These are phyloP conservation scores for Atherinosoma microstoma DNA, from an alignment of 2,797 vertebrate genomes.

Conservation along the genomic window DNA sequence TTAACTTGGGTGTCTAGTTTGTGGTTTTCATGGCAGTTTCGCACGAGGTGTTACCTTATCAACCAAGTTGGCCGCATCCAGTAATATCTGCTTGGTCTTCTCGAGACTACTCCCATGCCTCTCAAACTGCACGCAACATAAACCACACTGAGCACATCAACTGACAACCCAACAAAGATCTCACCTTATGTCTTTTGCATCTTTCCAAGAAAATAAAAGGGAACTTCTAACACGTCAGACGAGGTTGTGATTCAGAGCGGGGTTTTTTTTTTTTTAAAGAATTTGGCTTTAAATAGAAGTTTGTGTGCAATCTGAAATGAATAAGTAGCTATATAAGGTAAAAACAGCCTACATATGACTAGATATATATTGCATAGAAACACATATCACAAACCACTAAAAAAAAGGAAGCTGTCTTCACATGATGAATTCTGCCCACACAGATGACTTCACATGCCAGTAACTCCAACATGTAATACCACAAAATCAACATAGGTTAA, in stretches of 20 bases:
- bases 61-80: slow-evolving; percentile 94
- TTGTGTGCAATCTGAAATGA: background rate
- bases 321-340: background rate
- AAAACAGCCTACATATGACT: background rate
- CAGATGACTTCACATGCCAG: background rate
- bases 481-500: background rate
- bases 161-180: background rate
- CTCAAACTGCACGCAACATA: slow-evolving; percentile 86
- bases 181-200: background rate
- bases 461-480: background rate
- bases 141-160: slow-evolving; percentile 33
- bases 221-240: background rate
- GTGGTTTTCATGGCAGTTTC: background rate
- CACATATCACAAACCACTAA: background rate
- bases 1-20: background rate
- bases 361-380: background rate
- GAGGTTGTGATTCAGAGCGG: slow-evolving; percentile 29
- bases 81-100: slow-evolving; percentile 87
- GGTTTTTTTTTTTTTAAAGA: background rate
- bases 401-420: background rate
- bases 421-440: background rate
- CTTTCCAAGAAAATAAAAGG: background rate
- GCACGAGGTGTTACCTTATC: slow-evolving; percentile 88
- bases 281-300: background rate
- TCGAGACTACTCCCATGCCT: slow-evolving; percentile 84